Base-by-base conservation (phyloP, 1,140 invertebrate genomes). In the Aphelinus atriplicis region DNA sequence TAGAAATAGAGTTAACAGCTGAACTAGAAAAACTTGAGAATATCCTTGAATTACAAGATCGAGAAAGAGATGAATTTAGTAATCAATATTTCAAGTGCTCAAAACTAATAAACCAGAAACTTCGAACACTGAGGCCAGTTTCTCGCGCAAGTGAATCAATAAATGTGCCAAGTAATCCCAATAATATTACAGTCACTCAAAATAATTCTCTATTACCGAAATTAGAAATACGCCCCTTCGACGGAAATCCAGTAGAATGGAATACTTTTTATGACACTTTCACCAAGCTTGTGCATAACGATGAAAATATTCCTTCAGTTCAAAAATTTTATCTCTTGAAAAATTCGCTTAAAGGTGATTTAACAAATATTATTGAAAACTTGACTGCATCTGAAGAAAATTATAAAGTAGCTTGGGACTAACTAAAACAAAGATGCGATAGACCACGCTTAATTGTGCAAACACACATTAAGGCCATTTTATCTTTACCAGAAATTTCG, bases 161-260 rank as follows among this genome's bases (percentile, higher is more conserved):
- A 61, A 26, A 3, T 43, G 43, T 43, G 42, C 3, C 5, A 2
- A 43, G 58, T 9, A 42, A 43, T 9, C 2, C 3, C 5, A 61
- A 26, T 26, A 26, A 26, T 26, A 26, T 26, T 26, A 26, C 26
- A 26, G 26, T 26, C 26, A 26, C 26, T 26, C 43, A 79, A 60
- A 53, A 58, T 26, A 71, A 71, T 53, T 65, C 58, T 47, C 63
- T 62, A 75, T 70, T 73, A 58, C 64, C 51, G 63, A 62, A 78
- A 76, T 70, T 79, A 10, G 42, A 73, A 78, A 70, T 63, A 5
- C 3, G 9, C 4, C 58, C 58, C 42, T 61, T 61, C 9, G 58
- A 61, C 43, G 55, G 65, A 7, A 53, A 67, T 67, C 55, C 45
- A 7, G 7, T 26, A 26, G 26, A 26, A 26, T 26, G 26, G 26